These are phyloP conservation scores for Percopsis transmontana DNA, from an alignment of 2,113 vertebrate species.

Conservation along the genomic window DNA sequence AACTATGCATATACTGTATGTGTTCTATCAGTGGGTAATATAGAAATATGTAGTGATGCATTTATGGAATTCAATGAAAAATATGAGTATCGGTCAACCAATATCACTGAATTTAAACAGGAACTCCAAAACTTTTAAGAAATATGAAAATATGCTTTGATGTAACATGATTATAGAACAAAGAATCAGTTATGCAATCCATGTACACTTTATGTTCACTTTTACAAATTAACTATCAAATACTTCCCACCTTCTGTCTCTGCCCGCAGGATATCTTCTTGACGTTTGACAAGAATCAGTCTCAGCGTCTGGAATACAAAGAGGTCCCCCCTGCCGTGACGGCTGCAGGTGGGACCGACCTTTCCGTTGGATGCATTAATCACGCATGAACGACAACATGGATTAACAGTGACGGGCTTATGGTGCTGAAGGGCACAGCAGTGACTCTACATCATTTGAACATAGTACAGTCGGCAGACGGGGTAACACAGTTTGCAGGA, in stretches of 20 bases:
- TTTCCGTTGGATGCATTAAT: neutral
- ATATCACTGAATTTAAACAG: neutral
- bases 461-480: neutral
- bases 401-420: neutral
- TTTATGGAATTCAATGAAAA: too few relatives aligned
- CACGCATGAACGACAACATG: neutral
- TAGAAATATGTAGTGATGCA: too few relatives aligned
- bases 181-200: too few relatives aligned
- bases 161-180: too few relatives aligned
- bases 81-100: too few relatives aligned
- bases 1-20: too few relatives aligned
- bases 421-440: too few relatives aligned
- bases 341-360: conserved; percentile 65
- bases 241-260: neutral
- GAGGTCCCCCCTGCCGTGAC: conserved; percentile 69
- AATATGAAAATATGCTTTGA: neutral
- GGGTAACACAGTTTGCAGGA: neutral
- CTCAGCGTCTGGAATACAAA: conserved; percentile 59
- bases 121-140: too few relatives aligned
- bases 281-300: conserved; percentile 69
- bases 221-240: too few relatives aligned
- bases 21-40: neutral
- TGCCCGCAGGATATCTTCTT: conserved; percentile 74
- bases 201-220: too few relatives aligned
- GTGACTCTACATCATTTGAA: neutral